phyloP scores from a whole-genome alignment of 2,888 invertebrate genomes.

The Thecophora atra region DNA sequence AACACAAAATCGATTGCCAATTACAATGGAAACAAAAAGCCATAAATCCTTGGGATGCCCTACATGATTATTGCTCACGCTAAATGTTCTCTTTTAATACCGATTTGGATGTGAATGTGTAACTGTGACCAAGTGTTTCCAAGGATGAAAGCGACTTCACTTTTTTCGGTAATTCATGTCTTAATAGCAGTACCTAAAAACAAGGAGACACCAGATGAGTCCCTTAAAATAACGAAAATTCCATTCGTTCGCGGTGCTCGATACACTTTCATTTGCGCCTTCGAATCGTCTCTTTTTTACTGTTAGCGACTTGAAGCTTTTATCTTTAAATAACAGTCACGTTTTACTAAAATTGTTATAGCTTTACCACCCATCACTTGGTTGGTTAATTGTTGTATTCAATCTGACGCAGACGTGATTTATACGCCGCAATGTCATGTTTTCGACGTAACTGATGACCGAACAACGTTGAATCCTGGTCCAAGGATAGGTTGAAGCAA shows the following conservation, averaged over 20 bases:
- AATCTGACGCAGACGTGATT: slow-evolving; percentile 26
- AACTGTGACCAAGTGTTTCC: no score
- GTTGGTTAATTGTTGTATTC: slow-evolving; percentile 28
- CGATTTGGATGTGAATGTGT: no score
- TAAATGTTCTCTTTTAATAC: slow-evolving; percentile 49
- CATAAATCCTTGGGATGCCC: slow-evolving; percentile 50
- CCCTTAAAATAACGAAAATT: no score
- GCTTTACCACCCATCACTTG: slow-evolving; percentile 9
- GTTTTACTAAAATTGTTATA: slow-evolving; percentile 13
- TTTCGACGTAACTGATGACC: no score
- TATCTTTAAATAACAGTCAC: slow-evolving; percentile 27
- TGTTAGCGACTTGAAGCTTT: neutral
- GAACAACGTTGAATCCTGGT: neutral
- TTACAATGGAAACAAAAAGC: slow-evolving; percentile 51
- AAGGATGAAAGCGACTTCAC: no score
- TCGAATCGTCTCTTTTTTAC: neutral
- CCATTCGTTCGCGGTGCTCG: no score
- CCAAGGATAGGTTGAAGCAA: no score
- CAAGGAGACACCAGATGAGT: no score
- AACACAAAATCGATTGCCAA: slow-evolving; percentile 52
- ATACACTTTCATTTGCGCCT: neutral
- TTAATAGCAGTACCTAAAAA: no score
- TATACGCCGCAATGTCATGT: slow-evolving; percentile 32
- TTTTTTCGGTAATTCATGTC: no score
- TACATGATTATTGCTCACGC: slow-evolving; percentile 47